These are phyloP conservation scores for Anser brachyrhynchus DNA, from an alignment of 2,113 vertebrate genomes.

Conservation along the genomic window DNA sequence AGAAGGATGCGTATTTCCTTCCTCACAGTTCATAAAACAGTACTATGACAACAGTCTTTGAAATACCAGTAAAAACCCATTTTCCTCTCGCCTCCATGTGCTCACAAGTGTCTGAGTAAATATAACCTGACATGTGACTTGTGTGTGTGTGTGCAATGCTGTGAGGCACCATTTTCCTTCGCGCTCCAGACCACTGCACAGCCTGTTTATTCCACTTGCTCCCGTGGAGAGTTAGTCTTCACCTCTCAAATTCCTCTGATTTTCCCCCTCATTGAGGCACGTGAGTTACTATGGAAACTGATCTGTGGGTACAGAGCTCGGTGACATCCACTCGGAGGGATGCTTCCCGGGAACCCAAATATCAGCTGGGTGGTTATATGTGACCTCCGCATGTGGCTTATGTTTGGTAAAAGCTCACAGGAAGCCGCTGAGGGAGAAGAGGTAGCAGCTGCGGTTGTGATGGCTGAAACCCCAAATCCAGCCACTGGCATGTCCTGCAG, in stretches of 20 bases:
- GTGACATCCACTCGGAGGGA: constrained; percentile 12
- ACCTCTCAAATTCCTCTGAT: neutral
- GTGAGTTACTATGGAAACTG: constrained; percentile 57
- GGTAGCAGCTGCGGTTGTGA: neutral
- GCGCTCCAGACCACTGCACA: neutral
- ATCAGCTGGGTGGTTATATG: neutral
- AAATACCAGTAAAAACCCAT: constrained; percentile 6
- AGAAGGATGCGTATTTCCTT: neutral
- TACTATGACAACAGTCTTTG: neutral
- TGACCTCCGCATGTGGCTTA: neutral
- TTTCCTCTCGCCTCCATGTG: neutral
- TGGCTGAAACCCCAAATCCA: constrained; percentile 2
- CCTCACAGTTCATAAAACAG: neutral
- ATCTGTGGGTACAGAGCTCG: neutral
- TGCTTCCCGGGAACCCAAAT: constrained; percentile 19
- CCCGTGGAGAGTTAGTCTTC: neutral
- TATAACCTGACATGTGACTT: neutral
- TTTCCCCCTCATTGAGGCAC: neutral
- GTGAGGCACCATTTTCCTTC: neutral
- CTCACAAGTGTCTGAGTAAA: constrained; percentile 4
- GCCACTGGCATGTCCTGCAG: neutral
- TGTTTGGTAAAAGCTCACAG: neutral
- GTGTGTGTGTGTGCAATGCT: neutral
- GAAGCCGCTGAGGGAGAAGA: neutral
- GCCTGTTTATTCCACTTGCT: neutral